These are phyloP conservation scores for Forbesichthys agassizii DNA, from an alignment of 2,113 vertebrate species.

Conservation along the genomic window DNA sequence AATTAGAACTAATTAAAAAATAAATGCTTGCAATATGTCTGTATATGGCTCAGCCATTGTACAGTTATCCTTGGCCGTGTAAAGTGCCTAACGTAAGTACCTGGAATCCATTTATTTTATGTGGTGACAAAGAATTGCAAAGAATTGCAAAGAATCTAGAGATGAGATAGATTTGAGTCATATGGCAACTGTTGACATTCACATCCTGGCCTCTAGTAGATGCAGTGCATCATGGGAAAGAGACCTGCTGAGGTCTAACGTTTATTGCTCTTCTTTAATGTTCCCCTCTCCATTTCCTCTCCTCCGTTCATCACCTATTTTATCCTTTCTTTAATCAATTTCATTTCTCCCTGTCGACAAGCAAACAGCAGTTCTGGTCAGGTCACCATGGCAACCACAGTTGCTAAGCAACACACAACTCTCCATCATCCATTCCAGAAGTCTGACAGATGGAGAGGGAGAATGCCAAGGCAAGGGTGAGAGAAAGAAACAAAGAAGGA, in stretches of 20 bases:
- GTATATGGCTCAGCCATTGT: too few species aligned
- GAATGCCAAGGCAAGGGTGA: slow-evolving; percentile 48
- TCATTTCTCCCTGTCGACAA: slow-evolving; percentile 72
- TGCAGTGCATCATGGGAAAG: slow-evolving; percentile 40
- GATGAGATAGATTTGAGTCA: slow-evolving; percentile 30
- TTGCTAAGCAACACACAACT: slow-evolving; percentile 81
- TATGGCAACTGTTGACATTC: slow-evolving; percentile 36
- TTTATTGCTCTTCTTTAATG: slow-evolving; percentile 4
- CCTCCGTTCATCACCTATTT: slow-evolving; percentile 56
- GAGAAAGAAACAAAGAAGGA: slow-evolving; percentile 23
- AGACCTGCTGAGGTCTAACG: not conserved
- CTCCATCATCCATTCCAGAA: slow-evolving; percentile 82
- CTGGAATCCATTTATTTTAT: not conserved
- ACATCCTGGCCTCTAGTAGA: slow-evolving; percentile 4
- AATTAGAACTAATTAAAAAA: too few species aligned
- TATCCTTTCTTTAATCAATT: slow-evolving; percentile 77
- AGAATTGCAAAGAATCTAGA: slow-evolving; percentile 3
- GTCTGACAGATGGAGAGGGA: slow-evolving; percentile 77
- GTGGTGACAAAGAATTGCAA: slow-evolving; percentile 24
- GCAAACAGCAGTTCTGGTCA: slow-evolving; percentile 66
- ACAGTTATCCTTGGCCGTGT: too few species aligned
- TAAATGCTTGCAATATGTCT: too few species aligned
- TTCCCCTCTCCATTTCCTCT: slow-evolving; percentile 17
- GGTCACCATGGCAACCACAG: slow-evolving; percentile 75
- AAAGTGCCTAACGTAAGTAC: not conserved